Evolutionary conservation across 2,888 invertebrate species (phyloP).

Genomic region (Maniola hyperantus): DNA sequence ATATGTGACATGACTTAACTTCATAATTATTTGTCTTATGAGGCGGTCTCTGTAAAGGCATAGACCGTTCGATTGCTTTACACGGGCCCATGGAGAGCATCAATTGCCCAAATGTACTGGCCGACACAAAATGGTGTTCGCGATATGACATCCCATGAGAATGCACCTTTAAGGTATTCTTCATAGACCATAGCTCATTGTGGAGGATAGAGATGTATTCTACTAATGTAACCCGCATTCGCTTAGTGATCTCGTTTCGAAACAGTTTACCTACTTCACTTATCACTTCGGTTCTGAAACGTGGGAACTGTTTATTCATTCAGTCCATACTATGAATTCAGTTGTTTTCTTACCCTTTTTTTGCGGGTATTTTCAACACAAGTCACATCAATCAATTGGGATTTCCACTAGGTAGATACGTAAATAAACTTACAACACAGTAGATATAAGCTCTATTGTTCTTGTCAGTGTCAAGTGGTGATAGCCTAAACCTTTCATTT

Average conservation of each 20-base stretch:
- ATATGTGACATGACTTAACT: too few relatives aligned
- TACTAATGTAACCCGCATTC: slow-evolving; percentile 37
- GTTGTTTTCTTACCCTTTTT: slow-evolving; percentile 23
- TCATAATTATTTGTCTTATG: too few relatives aligned
- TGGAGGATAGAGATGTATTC: slow-evolving; percentile 31
- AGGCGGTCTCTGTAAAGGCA: too few relatives aligned
- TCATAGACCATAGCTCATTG: neutral
- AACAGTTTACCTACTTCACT: slow-evolving; percentile 34
- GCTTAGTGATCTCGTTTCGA: slow-evolving; percentile 40
- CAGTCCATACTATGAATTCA: slow-evolving; percentile 1
- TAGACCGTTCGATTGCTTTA: too few relatives aligned
- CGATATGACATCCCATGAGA: neutral
- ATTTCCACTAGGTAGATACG: neutral
- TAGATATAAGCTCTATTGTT: too few relatives aligned
- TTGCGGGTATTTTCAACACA: slow-evolving; percentile 7
- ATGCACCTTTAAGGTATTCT: neutral
- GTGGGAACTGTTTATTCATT: slow-evolving; percentile 35
- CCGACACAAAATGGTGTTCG: neutral
- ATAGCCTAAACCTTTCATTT: too few relatives aligned
- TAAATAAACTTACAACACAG: too few relatives aligned
- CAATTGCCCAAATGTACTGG: too few relatives aligned
- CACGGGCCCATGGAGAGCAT: too few relatives aligned
- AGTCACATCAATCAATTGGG: neutral
- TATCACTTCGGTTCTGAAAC: slow-evolving; percentile 26
- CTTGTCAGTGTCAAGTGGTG: too few relatives aligned